Conservation (phyloP, 2,113 vertebrate genomes). For the Podilymbus podiceps region DNA sequence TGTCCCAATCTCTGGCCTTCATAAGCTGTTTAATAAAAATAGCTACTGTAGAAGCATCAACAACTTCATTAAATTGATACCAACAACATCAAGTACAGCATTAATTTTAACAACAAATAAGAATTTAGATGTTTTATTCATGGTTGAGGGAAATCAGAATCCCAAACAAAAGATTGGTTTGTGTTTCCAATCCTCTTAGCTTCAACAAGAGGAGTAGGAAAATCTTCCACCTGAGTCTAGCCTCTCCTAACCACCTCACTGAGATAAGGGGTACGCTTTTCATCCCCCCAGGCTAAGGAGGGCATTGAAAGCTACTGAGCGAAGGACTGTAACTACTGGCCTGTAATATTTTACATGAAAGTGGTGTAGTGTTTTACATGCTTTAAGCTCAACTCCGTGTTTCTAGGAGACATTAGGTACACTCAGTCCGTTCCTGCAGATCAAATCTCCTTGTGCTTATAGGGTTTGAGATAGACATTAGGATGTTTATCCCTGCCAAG, state of each 20-base stretch:
- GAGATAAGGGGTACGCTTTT: background rate
- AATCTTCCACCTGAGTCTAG: background rate
- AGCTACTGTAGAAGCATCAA: background rate
- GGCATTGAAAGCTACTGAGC: background rate
- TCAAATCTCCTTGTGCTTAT: background rate
- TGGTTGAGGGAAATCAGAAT: background rate
- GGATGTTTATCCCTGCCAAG: background rate
- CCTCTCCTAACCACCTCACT: background rate
- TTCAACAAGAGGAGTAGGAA: background rate
- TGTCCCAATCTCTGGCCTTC: background rate
- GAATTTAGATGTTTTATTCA: background rate
- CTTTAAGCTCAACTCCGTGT: background rate
- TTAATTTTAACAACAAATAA: background rate
- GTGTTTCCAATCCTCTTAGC: background rate
- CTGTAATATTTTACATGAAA: background rate
- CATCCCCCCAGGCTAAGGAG: too few relatives aligned
- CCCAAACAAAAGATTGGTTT: background rate
- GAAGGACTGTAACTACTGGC: background rate
- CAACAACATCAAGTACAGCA: background rate
- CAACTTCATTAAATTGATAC: background rate
- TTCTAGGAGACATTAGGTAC: background rate
- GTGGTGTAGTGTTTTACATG: background rate
- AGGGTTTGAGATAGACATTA: background rate
- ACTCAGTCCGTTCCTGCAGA: background rate
- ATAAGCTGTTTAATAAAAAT: background rate